Evolutionary conservation across 2,888 invertebrate species (phyloP).

Genomic region (Acleris sparsana): DNA sequence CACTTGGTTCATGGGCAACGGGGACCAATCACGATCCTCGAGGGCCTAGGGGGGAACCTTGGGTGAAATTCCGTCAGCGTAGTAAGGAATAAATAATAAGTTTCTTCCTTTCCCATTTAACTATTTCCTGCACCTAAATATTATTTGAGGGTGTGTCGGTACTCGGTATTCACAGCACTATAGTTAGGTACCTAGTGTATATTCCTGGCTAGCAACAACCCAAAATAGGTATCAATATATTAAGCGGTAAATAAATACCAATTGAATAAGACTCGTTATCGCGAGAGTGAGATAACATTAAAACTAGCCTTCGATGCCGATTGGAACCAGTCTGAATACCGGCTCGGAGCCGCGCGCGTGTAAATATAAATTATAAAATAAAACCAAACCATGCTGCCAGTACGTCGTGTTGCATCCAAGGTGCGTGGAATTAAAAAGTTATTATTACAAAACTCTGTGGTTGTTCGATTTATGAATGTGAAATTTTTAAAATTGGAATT

Average conservation of each 20-base stretch:
- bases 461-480: conserved; percentile 37
- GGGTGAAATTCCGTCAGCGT: too few species aligned
- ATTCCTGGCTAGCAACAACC: conserved; percentile 24
- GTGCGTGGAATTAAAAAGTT: conserved; percentile 54
- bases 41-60: too few species aligned
- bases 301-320: conserved; percentile 51
- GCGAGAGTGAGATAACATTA: conserved; percentile 69
- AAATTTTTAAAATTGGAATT: conserved; percentile 7
- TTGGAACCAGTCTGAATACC: conserved; percentile 62
- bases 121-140: too few species aligned
- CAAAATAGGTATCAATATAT: conserved; percentile 4
- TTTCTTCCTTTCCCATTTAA: too few species aligned
- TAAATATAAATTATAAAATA: conserved; percentile 55
- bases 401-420: conserved; percentile 76
- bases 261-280: conserved; percentile 57
- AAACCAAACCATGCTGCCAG: conserved; percentile 66
- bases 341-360: conserved; percentile 57
- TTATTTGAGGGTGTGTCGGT: too few species aligned
- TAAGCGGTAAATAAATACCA: conserved; percentile 24
- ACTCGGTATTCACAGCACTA: too few species aligned
- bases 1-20: too few species aligned
- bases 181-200: too few species aligned
- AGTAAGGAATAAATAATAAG: too few species aligned
- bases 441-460: conserved; percentile 26
- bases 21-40: too few species aligned